Evolutionary conservation across 2,797 vertebrate species (phyloP), one percentile per base, ranked within the genome.

Genomic region (Arrhamphus sclerolepis): DNA sequence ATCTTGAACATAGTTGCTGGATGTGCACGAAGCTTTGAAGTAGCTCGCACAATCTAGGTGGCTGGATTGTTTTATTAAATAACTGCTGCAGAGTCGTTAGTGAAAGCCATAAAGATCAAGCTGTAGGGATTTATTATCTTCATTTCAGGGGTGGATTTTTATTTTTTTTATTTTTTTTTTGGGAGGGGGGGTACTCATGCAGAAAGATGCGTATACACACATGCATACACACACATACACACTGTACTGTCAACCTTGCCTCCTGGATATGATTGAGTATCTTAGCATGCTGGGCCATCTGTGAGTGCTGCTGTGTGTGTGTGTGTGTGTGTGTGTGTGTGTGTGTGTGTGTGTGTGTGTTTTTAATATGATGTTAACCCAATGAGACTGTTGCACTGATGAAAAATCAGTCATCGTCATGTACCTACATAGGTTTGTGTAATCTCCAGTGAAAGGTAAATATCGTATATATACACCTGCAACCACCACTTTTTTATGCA

Each of bases 41-140:
- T 82, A 78, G 71, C 86, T 89, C 87, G 87, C 89, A 90, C 86
- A 83, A 74, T 88, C 82, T 80, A 81, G 81, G 77, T 75, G 78
- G 68, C 66, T 82, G 77, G 80, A 90, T 91, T 89, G 87, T 90
- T 91, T 88, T 86, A 89, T 89, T 91, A 90, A 91, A 89, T 89
- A 89, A 88, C 84, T 64, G 72, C 74, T 72, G 76, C 81, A 79
- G 68, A 86, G 80, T 89, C 86, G 61, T 91, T 89, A 90, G 82
- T 89, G 77, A 83, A 72, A 83, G 81, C 83, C 80, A 83, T 92
- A 91, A 92, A 90, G 62, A 91, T 89, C 82, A 77, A 71, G 67
- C 84, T 67, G 69, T 29, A 11, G 80, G 77, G 82, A 92, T 90
- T 92, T 89, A 90, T 86, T 82, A 69, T 81, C 73, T 86, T 90